Evolutionary conservation across 2,113 vertebrate species (phyloP).

Genomic region (Zosterops borbonicus): DNA sequence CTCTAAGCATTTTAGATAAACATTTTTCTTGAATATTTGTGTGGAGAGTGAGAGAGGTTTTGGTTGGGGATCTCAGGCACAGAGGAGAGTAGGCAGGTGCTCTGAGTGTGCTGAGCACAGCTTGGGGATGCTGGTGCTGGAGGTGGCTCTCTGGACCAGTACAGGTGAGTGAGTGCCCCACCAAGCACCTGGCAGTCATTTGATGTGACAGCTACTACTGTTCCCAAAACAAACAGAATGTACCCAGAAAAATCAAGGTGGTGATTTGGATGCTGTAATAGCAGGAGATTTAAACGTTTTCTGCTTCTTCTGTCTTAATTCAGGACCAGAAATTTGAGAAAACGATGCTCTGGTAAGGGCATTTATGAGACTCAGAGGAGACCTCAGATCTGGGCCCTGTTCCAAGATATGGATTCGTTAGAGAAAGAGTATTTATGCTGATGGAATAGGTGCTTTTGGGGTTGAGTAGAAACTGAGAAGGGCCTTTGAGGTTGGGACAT

Average conservation of each 20-base stretch:
- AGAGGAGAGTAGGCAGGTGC: not conserved
- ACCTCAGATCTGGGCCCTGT: slow-evolving; percentile 16
- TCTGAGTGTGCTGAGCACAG: not conserved
- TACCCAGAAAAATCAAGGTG: not conserved
- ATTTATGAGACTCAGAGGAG: not conserved
- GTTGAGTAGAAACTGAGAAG: not conserved
- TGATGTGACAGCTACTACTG: not conserved
- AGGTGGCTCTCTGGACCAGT: not conserved
- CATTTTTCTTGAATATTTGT: not conserved
- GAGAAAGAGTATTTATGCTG: not conserved
- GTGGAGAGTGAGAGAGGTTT: not conserved
- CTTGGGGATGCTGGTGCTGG: not conserved
- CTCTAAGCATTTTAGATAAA: not conserved
- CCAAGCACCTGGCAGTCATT: not conserved
- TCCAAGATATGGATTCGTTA: slow-evolving; percentile 26
- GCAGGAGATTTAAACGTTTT: not conserved
- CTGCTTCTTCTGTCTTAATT: not conserved
- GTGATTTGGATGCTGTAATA: not conserved
- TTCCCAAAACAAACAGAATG: not conserved
- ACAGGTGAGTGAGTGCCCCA: not conserved
- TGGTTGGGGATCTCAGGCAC: not conserved
- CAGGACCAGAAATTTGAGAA: not conserved
- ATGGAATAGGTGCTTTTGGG: slow-evolving; percentile 15
- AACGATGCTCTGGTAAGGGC: not conserved
- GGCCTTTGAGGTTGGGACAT: not conserved